A percentile compares a stretch with the other conserved stretches of the same genome.
phyloP scores from a whole-genome alignment of 2,797 vertebrate species.

The Catamblyrhynchus diadema region DNA sequence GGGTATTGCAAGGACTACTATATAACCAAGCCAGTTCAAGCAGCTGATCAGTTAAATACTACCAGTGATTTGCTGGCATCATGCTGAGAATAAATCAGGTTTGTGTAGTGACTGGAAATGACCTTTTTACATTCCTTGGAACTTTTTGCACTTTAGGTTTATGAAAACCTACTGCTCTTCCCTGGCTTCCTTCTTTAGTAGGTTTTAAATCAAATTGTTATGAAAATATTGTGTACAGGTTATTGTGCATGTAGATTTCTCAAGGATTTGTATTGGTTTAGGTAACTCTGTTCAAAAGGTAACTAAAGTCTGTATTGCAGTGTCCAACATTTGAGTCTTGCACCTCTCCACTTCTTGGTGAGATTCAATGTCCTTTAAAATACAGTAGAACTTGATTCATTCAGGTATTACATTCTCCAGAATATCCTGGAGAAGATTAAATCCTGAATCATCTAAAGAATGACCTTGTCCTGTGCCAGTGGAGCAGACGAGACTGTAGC shows the following conservation, averaged over 20 bases:
- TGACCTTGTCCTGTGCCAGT: not conserved
- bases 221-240: not conserved
- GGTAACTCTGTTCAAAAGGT: not conserved
- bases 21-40: not conserved
- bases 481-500: not conserved
- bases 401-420: not conserved
- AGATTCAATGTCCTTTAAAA: not conserved
- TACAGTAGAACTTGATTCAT: not conserved
- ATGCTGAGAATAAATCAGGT: not conserved
- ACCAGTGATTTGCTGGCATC: not conserved
- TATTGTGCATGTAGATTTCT: not conserved
- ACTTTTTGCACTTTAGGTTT: not conserved
- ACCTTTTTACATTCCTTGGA: not conserved
- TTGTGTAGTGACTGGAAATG: constrained; percentile 5
- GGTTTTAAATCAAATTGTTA: not conserved
- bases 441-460: not conserved
- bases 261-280: not conserved
- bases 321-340: not conserved
- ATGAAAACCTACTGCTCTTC: not conserved
- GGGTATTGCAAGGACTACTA: not conserved
- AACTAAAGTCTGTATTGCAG: not conserved
- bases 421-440: not conserved
- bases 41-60: not conserved
- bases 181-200: not conserved
- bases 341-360: not conserved